These are phyloP conservation scores for Neomonachus schauinslandi DNA, from an alignment of 2,113 vertebrate genomes.

Conservation along the genomic window DNA sequence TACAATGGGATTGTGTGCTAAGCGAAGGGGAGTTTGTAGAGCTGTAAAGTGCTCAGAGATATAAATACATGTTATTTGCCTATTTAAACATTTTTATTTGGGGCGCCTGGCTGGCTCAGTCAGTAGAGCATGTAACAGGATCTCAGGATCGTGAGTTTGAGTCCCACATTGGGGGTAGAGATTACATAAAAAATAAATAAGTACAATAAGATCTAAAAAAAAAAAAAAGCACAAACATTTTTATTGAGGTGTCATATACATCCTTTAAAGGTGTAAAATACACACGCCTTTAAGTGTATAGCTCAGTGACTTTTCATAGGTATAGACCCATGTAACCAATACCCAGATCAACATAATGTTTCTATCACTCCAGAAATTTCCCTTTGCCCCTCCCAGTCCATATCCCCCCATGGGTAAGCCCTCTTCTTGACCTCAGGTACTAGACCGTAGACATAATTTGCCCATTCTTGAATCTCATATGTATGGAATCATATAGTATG, in stretches of 20 bases:
- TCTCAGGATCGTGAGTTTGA: not conserved
- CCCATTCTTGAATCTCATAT: not conserved
- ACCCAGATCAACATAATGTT: not conserved
- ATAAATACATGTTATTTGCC: not conserved
- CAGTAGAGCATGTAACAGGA: not conserved
- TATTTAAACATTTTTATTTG: not conserved
- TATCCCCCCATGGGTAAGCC: no score
- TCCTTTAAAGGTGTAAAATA: not conserved
- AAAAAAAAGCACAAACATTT: not conserved
- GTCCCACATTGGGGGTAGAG: not conserved
- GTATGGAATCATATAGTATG: not conserved
- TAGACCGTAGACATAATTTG: not conserved
- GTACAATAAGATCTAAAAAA: not conserved
- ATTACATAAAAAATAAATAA: not conserved
- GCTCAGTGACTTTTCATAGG: not conserved
- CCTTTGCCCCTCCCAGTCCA: not conserved
- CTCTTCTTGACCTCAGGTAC: not conserved
- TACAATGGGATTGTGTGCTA: not conserved
- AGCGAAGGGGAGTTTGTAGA: not conserved
- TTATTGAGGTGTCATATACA: not conserved
- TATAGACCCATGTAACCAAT: not conserved
- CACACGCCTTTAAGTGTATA: not conserved
- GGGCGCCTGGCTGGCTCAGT: not conserved
- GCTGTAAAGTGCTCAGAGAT: not conserved
- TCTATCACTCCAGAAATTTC: not conserved